These are phyloP conservation scores for Ophioderma brevispina DNA, from an alignment of 35 echinoderm and acorn worm species.

Conservation along the genomic window DNA sequence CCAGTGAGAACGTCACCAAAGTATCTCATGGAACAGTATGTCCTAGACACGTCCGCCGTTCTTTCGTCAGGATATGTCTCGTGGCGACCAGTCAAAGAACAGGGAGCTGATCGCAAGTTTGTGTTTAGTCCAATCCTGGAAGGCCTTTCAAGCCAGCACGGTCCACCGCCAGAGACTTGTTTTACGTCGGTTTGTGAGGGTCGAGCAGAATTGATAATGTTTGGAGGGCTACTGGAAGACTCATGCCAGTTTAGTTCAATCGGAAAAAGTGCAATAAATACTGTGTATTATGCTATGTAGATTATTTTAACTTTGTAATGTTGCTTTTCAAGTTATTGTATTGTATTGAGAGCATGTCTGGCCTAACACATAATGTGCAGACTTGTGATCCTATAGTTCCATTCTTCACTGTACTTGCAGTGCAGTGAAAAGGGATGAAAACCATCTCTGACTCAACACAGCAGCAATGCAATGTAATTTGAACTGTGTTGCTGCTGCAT, in stretches of 20 bases:
- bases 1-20: not conserved
- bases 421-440: too few relatives aligned
- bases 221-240: slow-evolving; percentile 3
- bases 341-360: too few relatives aligned
- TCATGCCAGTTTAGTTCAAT: not conserved
- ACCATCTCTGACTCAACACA: too few relatives aligned
- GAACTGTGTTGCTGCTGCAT: too few relatives aligned
- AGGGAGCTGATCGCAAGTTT: not conserved
- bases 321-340: too few relatives aligned
- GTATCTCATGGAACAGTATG: slow-evolving; percentile 38
- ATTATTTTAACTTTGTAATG: not conserved
- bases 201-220: slow-evolving; percentile 10
- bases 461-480: too few relatives aligned
- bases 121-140: not conserved
- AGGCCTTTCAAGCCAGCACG: not conserved
- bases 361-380: too few relatives aligned
- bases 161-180: not conserved
- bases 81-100: slow-evolving; percentile 36
- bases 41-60: slow-evolving; percentile 33
- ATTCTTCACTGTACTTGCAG: too few relatives aligned
- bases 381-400: too few relatives aligned
- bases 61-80: not conserved
- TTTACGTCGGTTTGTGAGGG: slow-evolving; percentile 25
- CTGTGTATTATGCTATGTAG: slow-evolving; percentile 2
- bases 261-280: slow-evolving; percentile 5